These are phyloP conservation scores for Hypena proboscidalis DNA, from an alignment of 2,888 invertebrate species.

Conservation along the genomic window DNA sequence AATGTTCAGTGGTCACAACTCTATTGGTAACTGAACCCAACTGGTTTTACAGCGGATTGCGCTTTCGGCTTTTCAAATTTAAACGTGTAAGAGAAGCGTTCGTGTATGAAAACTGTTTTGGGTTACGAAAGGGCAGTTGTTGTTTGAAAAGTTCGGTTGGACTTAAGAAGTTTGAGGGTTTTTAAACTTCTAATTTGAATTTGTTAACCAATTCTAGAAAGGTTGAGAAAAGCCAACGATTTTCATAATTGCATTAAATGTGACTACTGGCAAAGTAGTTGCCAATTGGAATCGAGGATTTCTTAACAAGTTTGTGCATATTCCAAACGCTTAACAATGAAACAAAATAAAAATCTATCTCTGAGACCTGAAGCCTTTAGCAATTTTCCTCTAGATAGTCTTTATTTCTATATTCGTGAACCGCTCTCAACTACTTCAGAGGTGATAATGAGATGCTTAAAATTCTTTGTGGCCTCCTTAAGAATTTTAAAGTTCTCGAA, in stretches of 20 bases:
- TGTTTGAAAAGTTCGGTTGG: no score
- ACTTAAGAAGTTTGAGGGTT: no score
- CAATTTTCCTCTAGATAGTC: background rate
- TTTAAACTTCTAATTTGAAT: no score
- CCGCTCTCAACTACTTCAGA: slow-evolving; percentile 15
- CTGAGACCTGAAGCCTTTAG: no score
- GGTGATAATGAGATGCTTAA: slow-evolving; percentile 26
- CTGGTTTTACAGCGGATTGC: slow-evolving; percentile 38
- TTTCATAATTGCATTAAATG: no score
- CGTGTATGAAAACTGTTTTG: slow-evolving; percentile 12
- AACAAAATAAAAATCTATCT: no score
- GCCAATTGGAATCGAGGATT: no score
- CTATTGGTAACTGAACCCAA: slow-evolving; percentile 23
- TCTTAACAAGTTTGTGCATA: no score
- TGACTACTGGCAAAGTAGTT: no score
- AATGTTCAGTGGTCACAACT: slow-evolving; percentile 40
- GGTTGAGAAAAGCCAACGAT: no score
- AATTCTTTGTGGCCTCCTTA: slow-evolving; percentile 21
- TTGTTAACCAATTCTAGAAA: no score
- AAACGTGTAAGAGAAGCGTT: slow-evolving; percentile 19
- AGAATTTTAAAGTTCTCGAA: slow-evolving; percentile 24
- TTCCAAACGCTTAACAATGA: no score
- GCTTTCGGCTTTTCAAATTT: slow-evolving; percentile 23
- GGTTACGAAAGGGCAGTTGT: background rate
- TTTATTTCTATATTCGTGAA: slow-evolving; percentile 4